Conservation (phyloP, 2,113 vertebrate species). For the Malaclemys terrapin region DNA sequence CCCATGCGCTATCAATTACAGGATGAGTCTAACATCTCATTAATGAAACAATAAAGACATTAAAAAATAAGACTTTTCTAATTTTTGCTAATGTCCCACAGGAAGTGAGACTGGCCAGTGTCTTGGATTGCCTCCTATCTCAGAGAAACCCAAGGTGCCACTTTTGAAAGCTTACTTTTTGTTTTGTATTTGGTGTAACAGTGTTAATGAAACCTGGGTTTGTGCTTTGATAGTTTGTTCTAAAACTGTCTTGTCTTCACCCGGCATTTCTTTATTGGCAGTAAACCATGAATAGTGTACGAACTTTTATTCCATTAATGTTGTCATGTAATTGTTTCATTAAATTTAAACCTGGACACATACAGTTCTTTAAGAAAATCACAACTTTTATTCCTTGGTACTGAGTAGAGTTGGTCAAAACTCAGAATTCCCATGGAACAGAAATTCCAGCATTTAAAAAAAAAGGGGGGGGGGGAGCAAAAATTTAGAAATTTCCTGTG, state of each 20-base stretch:
- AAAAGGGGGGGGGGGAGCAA: not conserved
- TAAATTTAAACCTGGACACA: not conserved
- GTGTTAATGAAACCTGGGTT: not conserved
- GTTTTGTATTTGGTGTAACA: not conserved
- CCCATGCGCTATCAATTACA: accelerated
- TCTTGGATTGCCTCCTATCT: not conserved
- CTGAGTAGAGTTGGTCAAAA: not conserved
- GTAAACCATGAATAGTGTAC: not conserved
- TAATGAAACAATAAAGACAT: not conserved
- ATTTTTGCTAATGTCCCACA: not conserved
- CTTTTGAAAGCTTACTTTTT: not conserved
- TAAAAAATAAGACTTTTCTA: not conserved
- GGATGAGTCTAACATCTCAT: not conserved
- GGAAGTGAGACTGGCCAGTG: not conserved
- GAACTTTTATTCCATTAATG: not conserved
- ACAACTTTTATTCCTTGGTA: not conserved
- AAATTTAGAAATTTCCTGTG: not conserved
- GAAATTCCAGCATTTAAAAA: not conserved
- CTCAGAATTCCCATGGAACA: not conserved
- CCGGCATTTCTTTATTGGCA: not conserved
- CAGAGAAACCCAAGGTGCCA: not conserved
- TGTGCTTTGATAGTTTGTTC: not conserved
- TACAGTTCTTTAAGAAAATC: not conserved
- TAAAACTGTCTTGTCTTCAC: not conserved
- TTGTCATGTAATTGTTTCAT: not conserved